Evolutionary conservation across 2,888 invertebrate species (phyloP), one percentile per base, ranked within the genome.

Genomic region (Chloromyia formosa): DNA sequence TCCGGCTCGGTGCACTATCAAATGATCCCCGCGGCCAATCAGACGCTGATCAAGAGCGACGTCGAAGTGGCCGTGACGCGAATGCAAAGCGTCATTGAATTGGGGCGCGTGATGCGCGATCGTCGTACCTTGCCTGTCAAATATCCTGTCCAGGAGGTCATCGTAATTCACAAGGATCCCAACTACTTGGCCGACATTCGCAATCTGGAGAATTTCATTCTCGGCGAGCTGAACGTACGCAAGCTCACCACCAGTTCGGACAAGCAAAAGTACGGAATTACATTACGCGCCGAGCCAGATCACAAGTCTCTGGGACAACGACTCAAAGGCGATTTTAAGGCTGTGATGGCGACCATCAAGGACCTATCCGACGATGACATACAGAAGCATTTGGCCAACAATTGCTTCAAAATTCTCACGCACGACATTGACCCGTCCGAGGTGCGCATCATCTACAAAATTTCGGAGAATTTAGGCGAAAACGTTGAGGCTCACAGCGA

Each of bases 11-110:
- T 99, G 0, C 99, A 99, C 83, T 98, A 93, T 82, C 90, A 95
- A 80, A 92, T 95, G 93, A 88, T 97, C 78, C 97, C 98, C 0
- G 88, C 91, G 74, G 89, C 94, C 0, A 90, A 90, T 80, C 77
- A 86, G 1, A 85, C 88, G 58, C 86, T 96, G 66, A 95, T 99
- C 72, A 91, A 97, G 83, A 89, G 88, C 75, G 88, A 91, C 72
- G 97, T 98, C 76, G 99, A 99, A 86, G 88, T 92, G 77, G 94
- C 97, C 16, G 96, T 99, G 0, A 88, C 92, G 40, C 88, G 92
- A 79, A 97, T 99, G 97, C 98, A 99, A 87, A 90, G 91, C 53
- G 94, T 98, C 1, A 94, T 99, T 77, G 98, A 98, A 83, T 86
- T 98, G 40, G 98, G 97, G 0, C 89, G 99, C 78, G 92, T 97